Evolutionary conservation across 2,888 invertebrate genomes (phyloP).

Genomic region (Leucania comma): DNA sequence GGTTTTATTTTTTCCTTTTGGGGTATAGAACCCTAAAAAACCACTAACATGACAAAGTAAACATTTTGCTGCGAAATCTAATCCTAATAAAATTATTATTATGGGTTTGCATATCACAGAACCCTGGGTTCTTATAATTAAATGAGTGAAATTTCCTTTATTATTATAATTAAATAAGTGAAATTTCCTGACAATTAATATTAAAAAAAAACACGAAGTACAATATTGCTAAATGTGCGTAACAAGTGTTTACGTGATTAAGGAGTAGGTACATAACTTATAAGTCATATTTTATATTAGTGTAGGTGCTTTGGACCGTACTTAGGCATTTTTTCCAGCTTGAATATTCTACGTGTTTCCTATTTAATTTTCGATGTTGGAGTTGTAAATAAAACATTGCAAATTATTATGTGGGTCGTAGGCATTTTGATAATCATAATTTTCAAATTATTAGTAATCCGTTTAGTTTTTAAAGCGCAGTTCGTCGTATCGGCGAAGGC

Average conservation of each 20-base stretch:
- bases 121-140: too few relatives aligned
- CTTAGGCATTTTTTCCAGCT: not conserved
- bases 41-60: too few relatives aligned
- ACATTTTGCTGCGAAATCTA: too few relatives aligned
- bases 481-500: not conserved
- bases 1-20: too few relatives aligned
- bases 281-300: conserved; percentile 1
- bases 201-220: not conserved
- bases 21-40: too few relatives aligned
- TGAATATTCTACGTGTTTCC: not conserved
- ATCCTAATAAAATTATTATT: too few relatives aligned
- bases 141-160: too few relatives aligned
- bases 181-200: not conserved
- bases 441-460: not conserved
- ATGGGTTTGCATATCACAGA: too few relatives aligned
- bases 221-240: conserved; percentile 16
- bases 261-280: too few relatives aligned
- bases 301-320: not conserved
- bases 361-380: not conserved
- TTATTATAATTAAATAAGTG: not conserved
- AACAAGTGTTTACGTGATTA: conserved; percentile 27
- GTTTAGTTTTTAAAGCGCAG: not conserved
- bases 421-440: not conserved
- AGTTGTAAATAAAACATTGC: not conserved
- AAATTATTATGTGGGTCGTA: not conserved